phyloP scores from a whole-genome alignment of 1,140 invertebrate species.

The Formica selysi region DNA sequence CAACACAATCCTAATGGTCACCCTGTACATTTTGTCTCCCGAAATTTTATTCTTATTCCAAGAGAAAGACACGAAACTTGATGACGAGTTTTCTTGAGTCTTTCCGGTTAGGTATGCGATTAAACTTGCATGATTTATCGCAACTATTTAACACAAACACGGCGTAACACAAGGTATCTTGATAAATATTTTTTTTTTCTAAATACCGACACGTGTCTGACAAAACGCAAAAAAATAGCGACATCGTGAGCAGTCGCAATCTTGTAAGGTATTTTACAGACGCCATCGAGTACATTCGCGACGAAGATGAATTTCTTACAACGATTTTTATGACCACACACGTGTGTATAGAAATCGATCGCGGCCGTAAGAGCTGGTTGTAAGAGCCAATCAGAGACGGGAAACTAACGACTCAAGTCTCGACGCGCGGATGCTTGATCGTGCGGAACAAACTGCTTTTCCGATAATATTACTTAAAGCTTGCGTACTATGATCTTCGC shows the following conservation, averaged over 20 bases:
- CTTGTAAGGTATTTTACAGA: conserved; percentile 8
- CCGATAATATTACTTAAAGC: conserved; percentile 62
- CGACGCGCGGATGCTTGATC: conserved; percentile 51
- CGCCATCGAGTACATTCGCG: conserved; percentile 25
- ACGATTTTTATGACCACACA: conserved; percentile 35
- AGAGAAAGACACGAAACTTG: neutral
- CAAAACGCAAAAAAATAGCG: neutral
- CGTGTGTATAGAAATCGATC: conserved; percentile 55
- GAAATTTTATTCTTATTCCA: neutral
- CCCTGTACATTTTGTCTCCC: too few relatives aligned
- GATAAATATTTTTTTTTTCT: neutral
- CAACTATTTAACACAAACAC: neutral
- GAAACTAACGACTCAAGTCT: conserved; percentile 51
- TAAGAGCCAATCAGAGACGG: conserved; percentile 58
- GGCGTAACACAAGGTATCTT: neutral
- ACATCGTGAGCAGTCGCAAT: neutral
- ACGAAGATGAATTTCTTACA: conserved; percentile 43
- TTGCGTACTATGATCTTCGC: conserved; percentile 34
- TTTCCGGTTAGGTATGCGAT: neutral
- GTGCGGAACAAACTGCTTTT: conserved; percentile 67
- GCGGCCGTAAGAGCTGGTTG: conserved; percentile 11
- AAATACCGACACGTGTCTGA: conserved; percentile 11
- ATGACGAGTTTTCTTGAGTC: neutral
- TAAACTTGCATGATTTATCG: neutral
- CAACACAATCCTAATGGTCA: too few relatives aligned